These are phyloP conservation scores for Carpatolechia fugitivella DNA, from an alignment of 2,888 invertebrate species.

Conservation along the genomic window DNA sequence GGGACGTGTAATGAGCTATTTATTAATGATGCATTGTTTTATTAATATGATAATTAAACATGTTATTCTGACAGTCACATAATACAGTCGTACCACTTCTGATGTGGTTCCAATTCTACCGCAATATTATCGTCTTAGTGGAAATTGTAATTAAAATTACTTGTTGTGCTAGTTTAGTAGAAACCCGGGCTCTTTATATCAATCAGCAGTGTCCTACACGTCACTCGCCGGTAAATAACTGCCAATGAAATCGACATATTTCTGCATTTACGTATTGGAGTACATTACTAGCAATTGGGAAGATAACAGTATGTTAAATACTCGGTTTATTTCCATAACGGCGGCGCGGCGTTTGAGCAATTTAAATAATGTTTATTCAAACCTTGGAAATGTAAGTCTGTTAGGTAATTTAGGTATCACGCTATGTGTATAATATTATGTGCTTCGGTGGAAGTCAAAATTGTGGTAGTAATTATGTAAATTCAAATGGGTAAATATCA, in stretches of 20 bases:
- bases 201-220: neutral
- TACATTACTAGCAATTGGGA: constrained; percentile 2
- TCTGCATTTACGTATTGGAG: neutral
- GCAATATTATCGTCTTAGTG: too few species aligned
- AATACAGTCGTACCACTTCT: too few species aligned
- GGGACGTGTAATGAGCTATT: too few species aligned
- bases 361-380: constrained; percentile 11
- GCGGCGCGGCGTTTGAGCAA: neutral
- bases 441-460: too few species aligned
- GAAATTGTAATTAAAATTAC: neutral
- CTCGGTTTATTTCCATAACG: neutral
- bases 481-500: too few species aligned
- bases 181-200: neutral
- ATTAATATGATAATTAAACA: too few species aligned
- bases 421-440: neutral
- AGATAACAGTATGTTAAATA: constrained; percentile 2
- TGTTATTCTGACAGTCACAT: too few species aligned
- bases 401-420: neutral
- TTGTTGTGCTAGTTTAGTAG: neutral
- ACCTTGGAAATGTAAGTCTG: neutral
- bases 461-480: too few species aligned
- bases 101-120: too few species aligned
- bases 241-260: neutral
- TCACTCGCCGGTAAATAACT: constrained; percentile 1
- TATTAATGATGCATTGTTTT: too few species aligned